Evolutionary conservation across 1,140 invertebrate species (phyloP).

Genomic region (Neodiprion lecontei): DNA sequence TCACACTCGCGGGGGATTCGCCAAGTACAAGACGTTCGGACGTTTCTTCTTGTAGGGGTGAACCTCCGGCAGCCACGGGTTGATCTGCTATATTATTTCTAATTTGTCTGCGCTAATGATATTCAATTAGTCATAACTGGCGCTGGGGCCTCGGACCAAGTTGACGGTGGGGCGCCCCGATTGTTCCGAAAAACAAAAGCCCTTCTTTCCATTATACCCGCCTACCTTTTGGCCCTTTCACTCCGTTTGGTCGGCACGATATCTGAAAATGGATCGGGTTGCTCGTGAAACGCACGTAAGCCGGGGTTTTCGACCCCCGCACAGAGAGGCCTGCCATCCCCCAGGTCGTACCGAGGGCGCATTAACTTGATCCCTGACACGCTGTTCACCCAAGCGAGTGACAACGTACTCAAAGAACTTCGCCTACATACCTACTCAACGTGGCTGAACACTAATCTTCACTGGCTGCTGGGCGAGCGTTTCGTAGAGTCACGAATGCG

Average conservation of each 20-base stretch:
- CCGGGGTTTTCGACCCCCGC: conserved; percentile 23
- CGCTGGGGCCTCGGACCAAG: neutral
- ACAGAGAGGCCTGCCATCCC: conserved; percentile 21
- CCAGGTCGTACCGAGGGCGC: conserved; percentile 39
- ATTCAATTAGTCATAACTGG: neutral
- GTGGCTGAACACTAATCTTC: conserved; percentile 10
- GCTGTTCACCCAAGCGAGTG: conserved; percentile 61
- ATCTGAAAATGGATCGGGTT: conserved; percentile 2
- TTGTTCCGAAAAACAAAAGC: neutral
- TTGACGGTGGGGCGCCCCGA: neutral
- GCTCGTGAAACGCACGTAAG: conserved; percentile 31
- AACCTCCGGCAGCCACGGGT: too few relatives aligned
- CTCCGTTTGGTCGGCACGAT: neutral
- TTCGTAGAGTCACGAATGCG: conserved; percentile 13
- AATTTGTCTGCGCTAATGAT: neutral
- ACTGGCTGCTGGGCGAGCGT: conserved; percentile 2
- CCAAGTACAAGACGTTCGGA: neutral
- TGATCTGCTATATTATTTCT: too few relatives aligned
- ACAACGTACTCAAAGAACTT: conserved; percentile 58
- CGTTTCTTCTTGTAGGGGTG: too few relatives aligned
- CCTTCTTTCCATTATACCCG: neutral
- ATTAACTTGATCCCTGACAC: conserved; percentile 61
- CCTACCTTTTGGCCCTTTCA: neutral
- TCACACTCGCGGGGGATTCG: neutral
- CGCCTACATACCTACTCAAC: conserved; percentile 47